Base-by-base conservation (phyloP, 2,113 vertebrate genomes). In the Scomber scombrus region DNA sequence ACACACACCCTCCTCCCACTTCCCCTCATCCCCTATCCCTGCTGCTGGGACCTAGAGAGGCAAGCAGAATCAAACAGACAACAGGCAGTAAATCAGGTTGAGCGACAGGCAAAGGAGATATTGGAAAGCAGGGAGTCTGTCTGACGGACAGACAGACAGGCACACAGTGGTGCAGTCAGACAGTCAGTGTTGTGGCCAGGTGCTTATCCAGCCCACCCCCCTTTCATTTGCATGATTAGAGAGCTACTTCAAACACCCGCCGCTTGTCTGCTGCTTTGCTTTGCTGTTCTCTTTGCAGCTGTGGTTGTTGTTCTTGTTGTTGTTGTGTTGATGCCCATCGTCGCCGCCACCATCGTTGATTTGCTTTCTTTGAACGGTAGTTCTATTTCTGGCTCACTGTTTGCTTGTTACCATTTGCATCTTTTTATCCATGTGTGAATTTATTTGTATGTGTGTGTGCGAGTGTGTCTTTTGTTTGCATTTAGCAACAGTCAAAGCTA, bases 221-320 rank as follows among this genome's bases (percentile, higher is more conserved):
- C 78, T 85, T 89, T 91, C 84, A 87, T 87, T 80, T 93, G 90
- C 92, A 93, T 93, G 93, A 93, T 69, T 68, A 50, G 86, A 64
- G 86, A 88, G 56, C 58, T 45, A 72, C 91, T 85, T 92, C 87
- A 91, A 89, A 90, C 83, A 63, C 80, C 79, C 26, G 55, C 78
- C 75, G 69, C 87, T 85, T 75, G 75, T 88, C 88, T 71, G 80
- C 77, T 64, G 85, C 86, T 91, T 90, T 85, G 87, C 89, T 89
- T 58, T 71, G 49, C 66, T 79, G 51, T 85, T 87, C 55, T 73
- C 71, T 64, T 52, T 54, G 72, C 88, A 89, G 89, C 88, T 92
- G 85, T 83, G 70, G 62, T 88, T 82, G 67, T 62, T 71, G 73
- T 60, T 50, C 51, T 81, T 85, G 72, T 61, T 75, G 81, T 76